These are phyloP conservation scores for Philonicus albiceps DNA, from an alignment of 2,888 invertebrate species.

Conservation along the genomic window DNA sequence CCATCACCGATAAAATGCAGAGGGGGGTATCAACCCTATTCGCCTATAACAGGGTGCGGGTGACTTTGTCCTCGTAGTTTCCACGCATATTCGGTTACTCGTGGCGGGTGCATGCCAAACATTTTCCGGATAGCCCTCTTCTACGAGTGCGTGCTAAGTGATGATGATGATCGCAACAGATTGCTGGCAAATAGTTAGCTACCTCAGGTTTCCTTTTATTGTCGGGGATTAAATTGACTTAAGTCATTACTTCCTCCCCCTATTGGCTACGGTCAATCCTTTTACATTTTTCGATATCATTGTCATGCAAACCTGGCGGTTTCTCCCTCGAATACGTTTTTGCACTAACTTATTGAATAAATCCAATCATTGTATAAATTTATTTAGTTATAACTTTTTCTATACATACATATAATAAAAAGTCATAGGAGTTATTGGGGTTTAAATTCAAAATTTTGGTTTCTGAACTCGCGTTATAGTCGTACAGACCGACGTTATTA, in stretches of 20 bases:
- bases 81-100: conserved; percentile 26
- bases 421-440: too few species aligned
- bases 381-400: background rate
- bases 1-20: background rate
- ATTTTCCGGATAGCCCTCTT: background rate
- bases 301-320: background rate
- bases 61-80: background rate
- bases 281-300: background rate
- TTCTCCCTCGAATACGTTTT: background rate
- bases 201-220: conserved; percentile 30
- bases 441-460: too few species aligned
- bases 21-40: background rate
- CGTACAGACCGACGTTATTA: too few species aligned
- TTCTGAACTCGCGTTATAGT: too few species aligned
- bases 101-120: background rate
- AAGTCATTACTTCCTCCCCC: conserved; percentile 27
- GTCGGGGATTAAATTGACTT: conserved; percentile 37
- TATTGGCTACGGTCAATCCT: background rate
- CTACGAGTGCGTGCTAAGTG: conserved; percentile 35
- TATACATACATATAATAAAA: background rate
- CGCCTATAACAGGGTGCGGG: background rate
- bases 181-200: conserved; percentile 43
- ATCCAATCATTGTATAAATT: background rate
- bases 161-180: conserved; percentile 47
- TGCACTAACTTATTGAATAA: background rate